Evolutionary conservation across 2,113 vertebrate genomes (phyloP).

Genomic region (Corythaixoides concolor): DNA sequence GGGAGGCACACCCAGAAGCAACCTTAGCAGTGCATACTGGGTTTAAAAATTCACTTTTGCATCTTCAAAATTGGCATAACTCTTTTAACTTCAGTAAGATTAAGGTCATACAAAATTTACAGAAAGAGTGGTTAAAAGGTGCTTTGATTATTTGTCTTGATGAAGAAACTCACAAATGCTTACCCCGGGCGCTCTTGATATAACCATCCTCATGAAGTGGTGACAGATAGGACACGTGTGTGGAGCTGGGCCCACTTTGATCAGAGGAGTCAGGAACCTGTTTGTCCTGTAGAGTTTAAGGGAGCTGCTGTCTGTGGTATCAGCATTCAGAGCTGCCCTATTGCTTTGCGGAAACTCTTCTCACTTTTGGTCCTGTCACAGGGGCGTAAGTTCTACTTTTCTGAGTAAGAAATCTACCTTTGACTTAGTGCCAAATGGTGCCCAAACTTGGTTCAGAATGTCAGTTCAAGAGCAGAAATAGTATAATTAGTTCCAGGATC

Average conservation of each 20-base stretch:
- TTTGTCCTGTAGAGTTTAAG: not conserved
- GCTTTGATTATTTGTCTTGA: not conserved
- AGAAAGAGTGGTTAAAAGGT: not conserved
- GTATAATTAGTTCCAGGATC: not conserved
- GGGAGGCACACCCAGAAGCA: not conserved
- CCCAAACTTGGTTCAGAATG: not conserved
- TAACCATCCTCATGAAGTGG: not conserved
- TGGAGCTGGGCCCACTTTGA: not conserved
- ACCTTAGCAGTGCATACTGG: not conserved
- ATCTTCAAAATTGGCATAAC: not conserved
- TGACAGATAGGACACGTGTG: rapidly evolving
- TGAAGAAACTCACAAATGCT: not conserved
- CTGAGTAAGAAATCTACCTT: not conserved
- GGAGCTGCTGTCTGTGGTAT: not conserved
- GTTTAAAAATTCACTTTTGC: not conserved
- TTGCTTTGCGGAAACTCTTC: not conserved
- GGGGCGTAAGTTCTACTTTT: not conserved
- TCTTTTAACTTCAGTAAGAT: not conserved
- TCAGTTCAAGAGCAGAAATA: not conserved
- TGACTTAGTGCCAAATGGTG: not conserved
- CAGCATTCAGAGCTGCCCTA: not conserved
- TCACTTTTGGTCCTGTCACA: not conserved
- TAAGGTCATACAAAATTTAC: not conserved
- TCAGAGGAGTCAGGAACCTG: not conserved
- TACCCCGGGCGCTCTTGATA: not conserved